phyloP scores from a whole-genome alignment of 92 coral and sea anemone species.

The Anthopleura xanthogrammica region DNA sequence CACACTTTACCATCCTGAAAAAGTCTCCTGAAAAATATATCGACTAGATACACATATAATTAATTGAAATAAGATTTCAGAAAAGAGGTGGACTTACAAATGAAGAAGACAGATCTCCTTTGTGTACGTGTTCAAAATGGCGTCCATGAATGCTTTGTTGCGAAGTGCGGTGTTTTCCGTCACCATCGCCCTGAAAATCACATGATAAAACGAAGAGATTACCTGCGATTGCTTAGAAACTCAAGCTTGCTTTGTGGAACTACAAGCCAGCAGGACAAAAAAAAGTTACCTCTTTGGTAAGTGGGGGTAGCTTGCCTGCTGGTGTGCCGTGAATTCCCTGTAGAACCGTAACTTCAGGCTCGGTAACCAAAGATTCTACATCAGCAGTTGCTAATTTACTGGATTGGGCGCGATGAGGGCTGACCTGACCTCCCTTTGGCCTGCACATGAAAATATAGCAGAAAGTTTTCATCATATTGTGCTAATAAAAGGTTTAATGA shows the following conservation, averaged over 20 bases:
- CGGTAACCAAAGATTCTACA: conserved; percentile 61
- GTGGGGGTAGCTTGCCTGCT: conserved; percentile 84
- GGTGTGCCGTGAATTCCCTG: conserved; percentile 81
- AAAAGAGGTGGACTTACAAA: conserved; percentile 67
- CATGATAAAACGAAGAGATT: not conserved
- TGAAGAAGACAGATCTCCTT: conserved; percentile 85
- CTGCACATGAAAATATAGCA: conserved; percentile 29
- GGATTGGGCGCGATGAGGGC: conserved; percentile 80
- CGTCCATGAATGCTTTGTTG: conserved; percentile 18
- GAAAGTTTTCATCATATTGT: not conserved
- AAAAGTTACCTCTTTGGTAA: conserved; percentile 29
- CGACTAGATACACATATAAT: not conserved
- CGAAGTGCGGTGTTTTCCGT: not conserved
- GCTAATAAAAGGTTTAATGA: not conserved
- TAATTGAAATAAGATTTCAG: not conserved
- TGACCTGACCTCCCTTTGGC: conserved; percentile 85
- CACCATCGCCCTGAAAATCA: conserved; percentile 6
- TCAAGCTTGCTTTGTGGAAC: not conserved
- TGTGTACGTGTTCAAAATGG: conserved; percentile 84
- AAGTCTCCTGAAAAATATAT: not conserved
- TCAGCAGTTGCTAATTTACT: conserved; percentile 62
- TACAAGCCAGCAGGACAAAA: not conserved
- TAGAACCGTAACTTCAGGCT: conserved; percentile 39
- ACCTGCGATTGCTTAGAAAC: not conserved
- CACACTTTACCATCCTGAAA: too few species aligned